Percentiles rank a stretch among this genome's conserved stretches.
These are phyloP conservation scores for Drosophila niveifrons DNA, from an alignment of 2,888 invertebrate species.

Conservation along the genomic window DNA sequence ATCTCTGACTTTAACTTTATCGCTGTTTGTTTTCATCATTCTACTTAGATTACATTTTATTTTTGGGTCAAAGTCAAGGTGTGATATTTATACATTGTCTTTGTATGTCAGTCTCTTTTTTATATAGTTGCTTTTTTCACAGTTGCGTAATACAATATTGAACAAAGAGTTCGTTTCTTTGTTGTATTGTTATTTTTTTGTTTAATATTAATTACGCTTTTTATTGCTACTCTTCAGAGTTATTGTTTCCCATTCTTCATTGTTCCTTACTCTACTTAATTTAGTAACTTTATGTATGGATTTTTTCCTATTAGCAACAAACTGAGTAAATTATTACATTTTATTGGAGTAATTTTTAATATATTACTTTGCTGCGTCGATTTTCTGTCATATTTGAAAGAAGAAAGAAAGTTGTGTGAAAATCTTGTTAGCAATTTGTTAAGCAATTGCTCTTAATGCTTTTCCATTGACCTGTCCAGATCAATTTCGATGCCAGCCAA, in stretches of 20 bases:
- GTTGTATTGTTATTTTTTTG: conserved; percentile 6
- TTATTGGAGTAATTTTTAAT: neutral
- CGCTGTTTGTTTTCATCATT: neutral
- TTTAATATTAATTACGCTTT: conserved; percentile 2
- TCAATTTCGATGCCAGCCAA: neutral
- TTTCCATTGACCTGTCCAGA: neutral
- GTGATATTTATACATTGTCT: conserved; percentile 1
- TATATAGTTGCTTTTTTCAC: neutral
- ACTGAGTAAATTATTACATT: neutral
- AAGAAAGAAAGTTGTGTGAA: neutral
- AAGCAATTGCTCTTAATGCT: conserved; percentile 2
- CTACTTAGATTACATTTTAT: neutral
- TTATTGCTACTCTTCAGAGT: neutral
- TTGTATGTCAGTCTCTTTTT: neutral
- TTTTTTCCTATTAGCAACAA: neutral
- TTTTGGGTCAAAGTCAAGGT: conserved; percentile 36
- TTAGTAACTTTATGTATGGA: neutral
- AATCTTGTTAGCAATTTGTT: neutral
- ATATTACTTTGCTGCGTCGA: neutral
- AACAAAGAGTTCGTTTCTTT: neutral
- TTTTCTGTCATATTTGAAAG: neutral
- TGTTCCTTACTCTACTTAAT: neutral
- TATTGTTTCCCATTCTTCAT: neutral
- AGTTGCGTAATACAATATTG: conserved; percentile 5
- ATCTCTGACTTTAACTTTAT: conserved; percentile 15